Evolutionary conservation across 2,113 vertebrate genomes (phyloP).

Genomic region (Lutjanus erythropterus): DNA sequence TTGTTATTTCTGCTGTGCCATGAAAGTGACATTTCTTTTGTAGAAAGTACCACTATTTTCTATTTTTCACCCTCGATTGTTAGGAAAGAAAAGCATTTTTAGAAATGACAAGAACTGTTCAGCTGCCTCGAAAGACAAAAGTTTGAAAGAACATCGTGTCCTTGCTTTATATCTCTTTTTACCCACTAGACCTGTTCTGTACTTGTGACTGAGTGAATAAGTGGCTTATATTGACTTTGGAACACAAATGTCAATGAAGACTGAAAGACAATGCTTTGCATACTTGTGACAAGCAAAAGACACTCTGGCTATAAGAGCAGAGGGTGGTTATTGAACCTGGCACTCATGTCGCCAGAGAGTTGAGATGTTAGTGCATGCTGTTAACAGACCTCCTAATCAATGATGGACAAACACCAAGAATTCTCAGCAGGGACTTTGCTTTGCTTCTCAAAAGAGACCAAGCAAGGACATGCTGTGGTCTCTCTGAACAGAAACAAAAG

Average conservation of each 20-base stretch:
- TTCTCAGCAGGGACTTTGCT: conserved; percentile 46
- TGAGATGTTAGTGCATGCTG: conserved; percentile 61
- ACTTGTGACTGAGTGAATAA: conserved; percentile 68
- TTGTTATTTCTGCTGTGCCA: conserved; percentile 28
- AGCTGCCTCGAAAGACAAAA: conserved; percentile 34
- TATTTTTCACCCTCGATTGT: conserved; percentile 23
- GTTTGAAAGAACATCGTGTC: conserved; percentile 47
- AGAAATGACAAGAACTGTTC: conserved; percentile 31
- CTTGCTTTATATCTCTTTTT: conserved; percentile 41
- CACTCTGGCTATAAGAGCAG: conserved; percentile 44
- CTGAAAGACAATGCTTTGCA: conserved; percentile 66
- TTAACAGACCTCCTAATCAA: conserved; percentile 76
- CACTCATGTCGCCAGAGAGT: conserved; percentile 53
- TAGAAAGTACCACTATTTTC: conserved; percentile 17
- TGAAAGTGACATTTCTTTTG: conserved; percentile 34
- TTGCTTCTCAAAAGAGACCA: conserved; percentile 38
- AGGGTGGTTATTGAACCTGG: conserved; percentile 69
- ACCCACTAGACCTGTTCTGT: conserved; percentile 32
- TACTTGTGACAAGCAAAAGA: conserved; percentile 57
- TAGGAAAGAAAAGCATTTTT: conserved; percentile 19
- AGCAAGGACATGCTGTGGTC: conserved; percentile 34
- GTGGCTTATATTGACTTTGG: conserved; percentile 77
- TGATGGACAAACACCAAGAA: conserved; percentile 57
- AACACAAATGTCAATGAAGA: conserved; percentile 69
- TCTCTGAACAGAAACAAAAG: conserved; percentile 44